Base-by-base conservation (phyloP, 1,140 invertebrate species). In the Chrysomallon squamiferum region DNA sequence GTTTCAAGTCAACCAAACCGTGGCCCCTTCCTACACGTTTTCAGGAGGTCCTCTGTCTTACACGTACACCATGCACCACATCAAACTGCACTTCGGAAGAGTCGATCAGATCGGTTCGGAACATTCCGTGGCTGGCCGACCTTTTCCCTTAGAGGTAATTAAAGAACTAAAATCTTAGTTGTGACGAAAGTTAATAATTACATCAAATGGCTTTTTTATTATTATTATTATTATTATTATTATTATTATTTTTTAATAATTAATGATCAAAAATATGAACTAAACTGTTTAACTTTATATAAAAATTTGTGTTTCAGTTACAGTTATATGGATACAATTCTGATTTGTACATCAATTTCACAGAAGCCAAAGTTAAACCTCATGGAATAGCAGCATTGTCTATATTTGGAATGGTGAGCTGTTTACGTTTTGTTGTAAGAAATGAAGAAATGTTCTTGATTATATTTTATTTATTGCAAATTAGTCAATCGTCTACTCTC, bases 41-140 rank as follows among this genome's bases (percentile, higher is more conserved):
- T 66, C 69, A 15, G 75, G 75, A 27, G 75, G 75, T 11, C 75
- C 75, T 1, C 57, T 76, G 35, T 76, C 72, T 1, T 76, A 76
- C 38, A 59, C 35, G n/a, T 69, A 68, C 62, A 74, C 74, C 29
- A 69, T 86, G 2, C 71, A 81, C 45, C 79, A 86, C 56, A 94
- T 98, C 75, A 95, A 95, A 83, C 93, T 97, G 91, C 95, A 86
- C 93, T 96, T 86, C 92, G 73, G 76, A 32, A 69, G 59, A 25
- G 47, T 65, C 25, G 69, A 78, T 47, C 60, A 62, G 33, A 65
- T 71, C 3, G 76, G 76, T 20, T 78, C 76, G 9, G 76, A 78
- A 59, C 76, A 78, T 52, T 75, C 69, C 1, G 66, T 78, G 9
- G 64, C 59, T 22, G 76, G 76, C 13, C 63, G 66, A 29, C 65